Evolutionary conservation across 2,797 vertebrate species (phyloP), one percentile per base, ranked within the genome.

Genomic region (Chaetophractus vellerosus): DNA sequence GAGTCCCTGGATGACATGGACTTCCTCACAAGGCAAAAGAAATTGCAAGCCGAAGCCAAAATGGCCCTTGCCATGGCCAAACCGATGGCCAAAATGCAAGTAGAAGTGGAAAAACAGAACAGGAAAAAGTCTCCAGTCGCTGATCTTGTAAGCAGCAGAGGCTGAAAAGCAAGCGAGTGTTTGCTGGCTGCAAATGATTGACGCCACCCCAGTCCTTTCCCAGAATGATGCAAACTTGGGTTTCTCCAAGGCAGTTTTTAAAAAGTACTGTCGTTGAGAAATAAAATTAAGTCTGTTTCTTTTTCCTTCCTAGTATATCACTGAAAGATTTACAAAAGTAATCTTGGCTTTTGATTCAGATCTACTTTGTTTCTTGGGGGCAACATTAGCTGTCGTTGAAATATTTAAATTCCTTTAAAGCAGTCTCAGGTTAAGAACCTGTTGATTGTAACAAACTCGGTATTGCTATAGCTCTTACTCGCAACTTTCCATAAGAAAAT

Each of bases 21-120:
- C 98, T 99, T 99, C 97, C 98, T 99, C 98, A 99, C 99, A 96
- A 99, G 99, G 95, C 99, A 99, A 98, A 99, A 99, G 99, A 99
- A 99, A 97, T 98, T 99, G 94, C 99, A 99, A 97, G 99, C 99
- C 0, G 99, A 99, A 98, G 99, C 99, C 57, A 99, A 99, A 98
- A 98, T 99, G 98, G 99, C 99, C 18, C 97, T 99, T 86, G 99
- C 99, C 5, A 99, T 99, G 99, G 99, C 99, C 24, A 99, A 99
- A 84, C 99, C 99, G 85, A 99, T 99, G 99, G 99, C 99, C 97
- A 99, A 99, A 98, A 99, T 99, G 99, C 99, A 99, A 98, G 99
- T 99, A 86, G 99, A 99, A 97, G 99, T 99, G 98, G 99, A 99
- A 97, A 99, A 99, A 95, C 99, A 99, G 98, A 99, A 99, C 97